A percentile compares a stretch with the other conserved stretches of the same genome.
phyloP scores from a whole-genome alignment of 2,888 invertebrate species.

The Boloria euphrosyne region DNA sequence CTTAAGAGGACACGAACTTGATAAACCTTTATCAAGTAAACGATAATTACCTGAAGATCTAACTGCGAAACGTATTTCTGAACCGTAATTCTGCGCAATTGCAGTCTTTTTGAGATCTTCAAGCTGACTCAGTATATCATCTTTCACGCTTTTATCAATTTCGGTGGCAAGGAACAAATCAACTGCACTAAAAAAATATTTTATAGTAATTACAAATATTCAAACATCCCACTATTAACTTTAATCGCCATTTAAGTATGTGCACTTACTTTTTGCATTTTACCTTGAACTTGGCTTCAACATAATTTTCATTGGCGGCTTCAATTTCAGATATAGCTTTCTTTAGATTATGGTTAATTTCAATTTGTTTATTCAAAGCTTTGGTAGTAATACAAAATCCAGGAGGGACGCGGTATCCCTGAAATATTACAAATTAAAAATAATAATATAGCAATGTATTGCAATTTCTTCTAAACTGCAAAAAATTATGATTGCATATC shows the following conservation, averaged over 20 bases:
- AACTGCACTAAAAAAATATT: slow-evolving; percentile 62
- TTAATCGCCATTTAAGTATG: not conserved
- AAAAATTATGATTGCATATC: too few species aligned
- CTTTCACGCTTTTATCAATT: slow-evolving; percentile 63
- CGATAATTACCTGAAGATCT: slow-evolving; percentile 79
- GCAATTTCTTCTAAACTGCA: too few species aligned
- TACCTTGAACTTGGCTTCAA: slow-evolving; percentile 71
- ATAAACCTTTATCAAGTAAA: too few species aligned
- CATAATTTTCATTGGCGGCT: slow-evolving; percentile 74
- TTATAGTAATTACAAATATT: not conserved
- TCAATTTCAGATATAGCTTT: slow-evolving; percentile 77
- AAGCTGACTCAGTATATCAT: slow-evolving; percentile 60
- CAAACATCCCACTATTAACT: not conserved
- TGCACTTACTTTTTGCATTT: slow-evolving; percentile 70
- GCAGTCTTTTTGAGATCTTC: slow-evolving; percentile 54
- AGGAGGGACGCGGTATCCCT: slow-evolving; percentile 84
- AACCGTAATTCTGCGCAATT: slow-evolving; percentile 52
- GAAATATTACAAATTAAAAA: slow-evolving; percentile 35
- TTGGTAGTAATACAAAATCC: slow-evolving; percentile 87
- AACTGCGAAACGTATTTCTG: slow-evolving; percentile 82
- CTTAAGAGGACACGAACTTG: too few species aligned
- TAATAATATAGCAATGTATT: too few species aligned
- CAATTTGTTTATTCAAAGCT: slow-evolving; percentile 83
- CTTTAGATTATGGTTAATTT: slow-evolving; percentile 66
- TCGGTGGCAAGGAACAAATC: slow-evolving; percentile 64